Percentiles rank a stretch among this genome's conserved stretches.
Evolutionary conservation across 2,113 vertebrate genomes (phyloP).

Genomic region (Oriolus oriolus): DNA sequence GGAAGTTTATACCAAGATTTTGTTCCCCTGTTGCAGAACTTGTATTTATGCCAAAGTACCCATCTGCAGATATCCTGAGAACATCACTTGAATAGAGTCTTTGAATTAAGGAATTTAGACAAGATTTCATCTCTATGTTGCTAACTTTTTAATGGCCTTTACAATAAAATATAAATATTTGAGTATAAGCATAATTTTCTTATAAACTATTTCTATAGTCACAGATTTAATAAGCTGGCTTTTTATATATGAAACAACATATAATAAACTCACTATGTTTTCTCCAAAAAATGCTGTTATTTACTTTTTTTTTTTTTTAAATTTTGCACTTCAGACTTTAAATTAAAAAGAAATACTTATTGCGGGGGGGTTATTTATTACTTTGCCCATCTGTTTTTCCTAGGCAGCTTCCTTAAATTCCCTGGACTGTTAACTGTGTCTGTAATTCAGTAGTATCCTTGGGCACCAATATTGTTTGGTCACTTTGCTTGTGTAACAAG

Average conservation of each 20-base stretch:
- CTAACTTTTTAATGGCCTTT: neutral
- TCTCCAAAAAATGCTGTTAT: neutral
- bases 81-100: neutral
- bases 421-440: neutral
- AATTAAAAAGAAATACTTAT: neutral
- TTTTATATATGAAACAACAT: neutral
- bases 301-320: neutral
- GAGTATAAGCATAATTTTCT: neutral
- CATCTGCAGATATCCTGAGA: neutral
- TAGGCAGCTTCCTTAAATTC: neutral
- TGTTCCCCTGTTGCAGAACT: neutral
- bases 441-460: neutral
- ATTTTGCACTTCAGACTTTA: neutral
- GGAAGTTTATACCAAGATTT: neutral
- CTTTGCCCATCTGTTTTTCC: neutral
- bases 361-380: rapidly evolving
- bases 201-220: neutral
- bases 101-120: neutral
- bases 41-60: neutral
- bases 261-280: neutral
- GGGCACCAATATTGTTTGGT: neutral
- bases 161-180: neutral
- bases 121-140: neutral
- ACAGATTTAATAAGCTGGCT: neutral
- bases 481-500: neutral